phyloP scores from a whole-genome alignment of 1,140 invertebrate species.

The Drosophila sulfurigaster region DNA sequence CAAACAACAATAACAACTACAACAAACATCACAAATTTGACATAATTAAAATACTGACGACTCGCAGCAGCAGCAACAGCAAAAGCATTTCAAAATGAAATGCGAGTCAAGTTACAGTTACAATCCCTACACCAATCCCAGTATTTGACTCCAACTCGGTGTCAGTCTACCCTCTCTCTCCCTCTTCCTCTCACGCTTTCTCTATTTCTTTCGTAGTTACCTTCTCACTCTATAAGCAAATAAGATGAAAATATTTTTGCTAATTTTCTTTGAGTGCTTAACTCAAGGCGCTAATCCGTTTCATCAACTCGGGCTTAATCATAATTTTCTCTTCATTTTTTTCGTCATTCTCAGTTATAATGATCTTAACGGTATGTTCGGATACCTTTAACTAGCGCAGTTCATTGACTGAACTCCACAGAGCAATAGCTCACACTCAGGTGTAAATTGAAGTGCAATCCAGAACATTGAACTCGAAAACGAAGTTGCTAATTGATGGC shows the following conservation, averaged over 20 bases:
- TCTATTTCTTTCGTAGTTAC: constrained; percentile 7
- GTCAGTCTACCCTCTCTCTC: not conserved
- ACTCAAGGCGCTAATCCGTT: constrained; percentile 60
- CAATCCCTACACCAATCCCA: constrained; percentile 14
- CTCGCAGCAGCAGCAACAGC: constrained; percentile 42
- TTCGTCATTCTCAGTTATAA: constrained; percentile 4
- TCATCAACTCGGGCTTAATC: constrained; percentile 53
- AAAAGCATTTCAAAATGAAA: constrained; percentile 46
- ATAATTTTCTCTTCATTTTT: constrained; percentile 44
- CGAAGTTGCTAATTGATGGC: constrained; percentile 46
- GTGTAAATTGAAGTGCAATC: constrained; percentile 33
- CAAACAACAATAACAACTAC: constrained; percentile 18
- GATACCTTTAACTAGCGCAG: constrained; percentile 41
- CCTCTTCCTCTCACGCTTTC: not conserved
- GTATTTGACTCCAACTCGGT: not conserved
- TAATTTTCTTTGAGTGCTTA: constrained; percentile 71
- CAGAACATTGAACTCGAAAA: constrained; percentile 58
- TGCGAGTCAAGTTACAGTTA: constrained; percentile 40
- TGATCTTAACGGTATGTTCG: constrained; percentile 26
- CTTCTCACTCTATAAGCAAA: constrained; percentile 21
- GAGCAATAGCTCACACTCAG: constrained; percentile 25
- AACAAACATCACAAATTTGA: constrained; percentile 62
- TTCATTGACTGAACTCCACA: constrained; percentile 55
- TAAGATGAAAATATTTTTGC: constrained; percentile 55
- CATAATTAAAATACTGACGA: constrained; percentile 74